These are phyloP conservation scores for Cryptotis parvus DNA, from an alignment of 2,113 vertebrate genomes.

Conservation along the genomic window DNA sequence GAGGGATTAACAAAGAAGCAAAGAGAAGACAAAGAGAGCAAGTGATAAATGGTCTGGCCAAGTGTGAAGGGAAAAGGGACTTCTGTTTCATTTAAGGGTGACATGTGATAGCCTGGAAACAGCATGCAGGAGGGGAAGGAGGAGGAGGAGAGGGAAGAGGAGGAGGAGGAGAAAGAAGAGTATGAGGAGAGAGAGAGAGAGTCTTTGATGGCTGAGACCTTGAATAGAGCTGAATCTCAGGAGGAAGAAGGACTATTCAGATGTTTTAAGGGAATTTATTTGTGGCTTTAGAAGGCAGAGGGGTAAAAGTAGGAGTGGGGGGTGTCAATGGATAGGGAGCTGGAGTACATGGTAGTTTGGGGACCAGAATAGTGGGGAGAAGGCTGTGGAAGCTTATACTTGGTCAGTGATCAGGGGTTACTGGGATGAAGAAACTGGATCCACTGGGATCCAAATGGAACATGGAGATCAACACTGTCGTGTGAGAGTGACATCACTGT, in stretches of 20 bases:
- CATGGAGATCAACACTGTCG: background rate
- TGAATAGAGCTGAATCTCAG: background rate
- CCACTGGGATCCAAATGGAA: background rate
- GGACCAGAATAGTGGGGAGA: background rate
- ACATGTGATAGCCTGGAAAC: background rate
- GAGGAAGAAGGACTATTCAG: background rate
- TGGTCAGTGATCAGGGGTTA: background rate
- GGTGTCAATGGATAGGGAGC: background rate
- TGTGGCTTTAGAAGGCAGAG: constrained; percentile 4
- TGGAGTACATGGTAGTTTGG: background rate
- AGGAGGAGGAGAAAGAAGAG: too few relatives aligned
- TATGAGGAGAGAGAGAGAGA: background rate
- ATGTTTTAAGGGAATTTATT: background rate
- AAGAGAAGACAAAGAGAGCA: background rate
- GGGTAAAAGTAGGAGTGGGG: background rate
- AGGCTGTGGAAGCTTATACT: background rate
- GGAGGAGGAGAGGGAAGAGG: too few relatives aligned
- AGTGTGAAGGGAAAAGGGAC: constrained; percentile 26
- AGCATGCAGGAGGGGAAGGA: background rate
- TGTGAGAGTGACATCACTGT: background rate
- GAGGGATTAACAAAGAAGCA: constrained; percentile 1
- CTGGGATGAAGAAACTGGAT: background rate
- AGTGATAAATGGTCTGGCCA: background rate
- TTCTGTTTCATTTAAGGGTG: background rate
- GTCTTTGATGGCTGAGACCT: background rate